Percentiles rank a stretch among this genome's conserved stretches.
Conservation (phyloP, 2,113 vertebrate species). For the Pelvicachromis taeniatus region DNA sequence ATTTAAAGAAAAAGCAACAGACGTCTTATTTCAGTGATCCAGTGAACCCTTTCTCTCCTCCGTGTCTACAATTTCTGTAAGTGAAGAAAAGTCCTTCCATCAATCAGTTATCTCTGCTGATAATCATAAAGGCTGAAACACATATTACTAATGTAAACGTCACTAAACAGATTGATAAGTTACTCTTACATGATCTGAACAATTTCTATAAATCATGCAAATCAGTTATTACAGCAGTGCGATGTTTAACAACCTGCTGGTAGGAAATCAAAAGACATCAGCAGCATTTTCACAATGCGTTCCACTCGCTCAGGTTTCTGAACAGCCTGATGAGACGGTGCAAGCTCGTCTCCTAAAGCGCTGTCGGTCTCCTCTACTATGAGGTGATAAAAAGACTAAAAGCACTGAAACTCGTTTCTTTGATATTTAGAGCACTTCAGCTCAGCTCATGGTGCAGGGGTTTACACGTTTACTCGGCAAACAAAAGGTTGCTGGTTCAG, state of each 20-base stretch:
- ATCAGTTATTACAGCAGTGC: not conserved
- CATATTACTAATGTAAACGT: not conserved
- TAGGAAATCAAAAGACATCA: not conserved
- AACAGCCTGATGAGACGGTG: not conserved
- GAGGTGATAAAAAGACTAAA: not conserved
- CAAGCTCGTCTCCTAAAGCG: not conserved
- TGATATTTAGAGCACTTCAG: not conserved
- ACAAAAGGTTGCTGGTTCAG: not conserved
- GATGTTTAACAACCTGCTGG: not conserved
- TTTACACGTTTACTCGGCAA: not conserved
- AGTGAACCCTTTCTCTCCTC: not conserved
- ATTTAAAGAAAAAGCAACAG: not conserved
- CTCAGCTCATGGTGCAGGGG: not conserved
- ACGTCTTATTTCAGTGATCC: not conserved
- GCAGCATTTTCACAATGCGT: not conserved
- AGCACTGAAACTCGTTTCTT: not conserved
- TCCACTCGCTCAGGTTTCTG: not conserved
- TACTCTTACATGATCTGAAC: not conserved
- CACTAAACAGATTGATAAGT: not conserved
- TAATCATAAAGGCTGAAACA: not conserved
- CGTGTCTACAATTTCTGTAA: not conserved
- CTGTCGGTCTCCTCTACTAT: not conserved
- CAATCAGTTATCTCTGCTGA: not conserved
- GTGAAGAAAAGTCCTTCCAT: not conserved
- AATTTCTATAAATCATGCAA: not conserved